Conservation (phyloP, 2,113 vertebrate species). For the Labeo catla region DNA sequence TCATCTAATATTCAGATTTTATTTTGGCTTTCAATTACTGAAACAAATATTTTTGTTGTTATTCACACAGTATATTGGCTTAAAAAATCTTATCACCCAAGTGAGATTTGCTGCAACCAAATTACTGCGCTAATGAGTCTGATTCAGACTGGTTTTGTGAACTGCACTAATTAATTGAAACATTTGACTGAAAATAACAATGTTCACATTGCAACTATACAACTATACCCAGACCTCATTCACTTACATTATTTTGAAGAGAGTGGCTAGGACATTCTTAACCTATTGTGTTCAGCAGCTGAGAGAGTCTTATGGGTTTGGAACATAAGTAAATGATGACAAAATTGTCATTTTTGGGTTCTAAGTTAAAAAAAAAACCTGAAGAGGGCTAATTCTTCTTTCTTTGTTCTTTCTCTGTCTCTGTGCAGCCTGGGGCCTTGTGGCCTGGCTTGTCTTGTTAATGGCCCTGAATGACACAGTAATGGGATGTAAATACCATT, state of each 20-base stretch:
- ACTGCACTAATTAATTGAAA: neutral
- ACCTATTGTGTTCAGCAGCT: neutral
- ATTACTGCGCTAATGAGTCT: neutral
- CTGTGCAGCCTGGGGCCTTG: slow-evolving; percentile 50
- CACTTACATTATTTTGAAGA: neutral
- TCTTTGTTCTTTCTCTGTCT: slow-evolving; percentile 56
- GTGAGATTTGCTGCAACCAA: neutral
- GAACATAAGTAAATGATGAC: neutral
- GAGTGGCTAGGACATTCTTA: neutral
- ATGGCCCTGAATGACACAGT: slow-evolving; percentile 62
- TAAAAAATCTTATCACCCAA: too few relatives aligned
- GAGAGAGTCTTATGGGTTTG: neutral
- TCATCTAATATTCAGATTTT: neutral
- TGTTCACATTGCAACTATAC: too few relatives aligned
- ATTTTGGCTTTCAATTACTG: neutral
- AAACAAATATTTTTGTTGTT: too few relatives aligned
- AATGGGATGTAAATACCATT: slow-evolving; percentile 66
- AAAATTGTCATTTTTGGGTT: neutral
- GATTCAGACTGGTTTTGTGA: neutral
- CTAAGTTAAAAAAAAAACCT: neutral
- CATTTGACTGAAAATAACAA: too few relatives aligned
- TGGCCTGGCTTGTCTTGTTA: slow-evolving; percentile 63
- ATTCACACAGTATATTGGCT: too few relatives aligned
- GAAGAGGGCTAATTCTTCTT: slow-evolving; percentile 15
- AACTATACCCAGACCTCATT: neutral